Base-by-base conservation (phyloP, 2,797 vertebrate genomes). In the Xyrichtys novacula region DNA sequence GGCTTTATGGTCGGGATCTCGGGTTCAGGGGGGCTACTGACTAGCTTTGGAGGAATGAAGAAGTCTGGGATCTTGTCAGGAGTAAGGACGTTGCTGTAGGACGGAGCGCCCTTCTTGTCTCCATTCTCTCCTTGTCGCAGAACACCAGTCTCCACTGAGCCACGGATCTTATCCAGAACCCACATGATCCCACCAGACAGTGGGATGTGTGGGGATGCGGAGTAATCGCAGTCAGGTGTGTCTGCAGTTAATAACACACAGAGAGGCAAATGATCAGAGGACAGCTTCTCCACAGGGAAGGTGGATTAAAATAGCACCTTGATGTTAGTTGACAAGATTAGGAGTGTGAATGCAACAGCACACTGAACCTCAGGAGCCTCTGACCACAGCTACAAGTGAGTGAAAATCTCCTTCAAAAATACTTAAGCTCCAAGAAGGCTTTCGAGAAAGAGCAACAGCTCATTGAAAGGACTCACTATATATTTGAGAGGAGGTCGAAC, bases 51-150 rank as follows among this genome's bases (percentile, higher is more conserved):
- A 0, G 98, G 98, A 67, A 99, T 99, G 83, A 98, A 99, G 74
- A 99, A 99, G 84, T 98, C 97, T 0, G 98, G 98, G 86, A 99
- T 99, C 85, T 98, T 98, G 88, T 98, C 98, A 0, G 97, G 98
- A 1, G 98, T 98, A 80, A 99, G 95, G 67, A 99, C 97, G 2
- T 99, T 99, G 89, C 96, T 96, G 91, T 97, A 97, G 10, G 93
- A 86, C 0, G 95, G 81, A 19, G 81, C 85, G 11, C 80, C 80
- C 69, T 86, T 92, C 73, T 91, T 95, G 69, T 96, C 96, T 0
- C 91, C 91, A 0, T 88, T 77, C 15, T 96, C 95, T 0, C 88
- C 90, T 22, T 91, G 92, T 0, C 96, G 94, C 36, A 94, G 67
- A 0, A 92, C 74, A 0, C 93, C 89, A 7, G 93, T 95, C 74